Conservation (phyloP, 1,140 invertebrate species). For the Drosophila sulfurigaster region DNA sequence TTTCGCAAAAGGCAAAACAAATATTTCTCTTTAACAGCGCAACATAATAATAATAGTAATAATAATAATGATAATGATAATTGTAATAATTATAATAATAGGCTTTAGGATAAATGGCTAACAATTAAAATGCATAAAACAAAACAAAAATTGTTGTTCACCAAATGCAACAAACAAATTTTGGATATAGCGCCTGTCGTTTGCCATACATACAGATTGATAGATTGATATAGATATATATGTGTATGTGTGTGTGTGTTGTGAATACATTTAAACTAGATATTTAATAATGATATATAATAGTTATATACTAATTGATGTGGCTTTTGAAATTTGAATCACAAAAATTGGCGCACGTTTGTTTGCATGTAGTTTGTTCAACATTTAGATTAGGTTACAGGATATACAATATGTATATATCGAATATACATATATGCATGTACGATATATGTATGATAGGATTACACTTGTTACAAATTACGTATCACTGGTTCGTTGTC, state of each 20-base stretch:
- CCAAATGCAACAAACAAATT: conserved; percentile 66
- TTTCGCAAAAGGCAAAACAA: conserved; percentile 44
- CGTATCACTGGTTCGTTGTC: conserved; percentile 80
- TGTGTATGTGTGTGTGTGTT: conserved; percentile 27
- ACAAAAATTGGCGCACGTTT: conserved; percentile 71
- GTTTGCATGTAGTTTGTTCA: conserved; percentile 60
- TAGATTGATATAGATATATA: conserved; percentile 23
- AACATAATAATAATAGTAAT: conserved; percentile 42
- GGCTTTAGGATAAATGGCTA: conserved; percentile 69
- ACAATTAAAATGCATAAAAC: conserved; percentile 82
- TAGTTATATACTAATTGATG: conserved; percentile 37
- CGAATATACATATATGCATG: conserved; percentile 3
- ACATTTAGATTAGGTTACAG: conserved; percentile 23
- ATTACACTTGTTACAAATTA: conserved; percentile 61
- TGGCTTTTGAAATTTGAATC: conserved; percentile 65
- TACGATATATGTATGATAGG: conserved; percentile 1
- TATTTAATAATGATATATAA: conserved; percentile 20
- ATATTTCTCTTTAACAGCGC: conserved; percentile 49
- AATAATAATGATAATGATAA: conserved; percentile 41
- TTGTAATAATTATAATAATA: conserved; percentile 41
- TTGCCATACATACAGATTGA: conserved; percentile 46
- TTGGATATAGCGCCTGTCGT: conserved; percentile 59
- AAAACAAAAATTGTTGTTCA: conserved; percentile 72
- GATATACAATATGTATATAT: not conserved
- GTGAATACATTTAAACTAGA: conserved; percentile 57